Conservation (phyloP, 1,140 invertebrate species). For the Dolichoris vasculosae region DNA sequence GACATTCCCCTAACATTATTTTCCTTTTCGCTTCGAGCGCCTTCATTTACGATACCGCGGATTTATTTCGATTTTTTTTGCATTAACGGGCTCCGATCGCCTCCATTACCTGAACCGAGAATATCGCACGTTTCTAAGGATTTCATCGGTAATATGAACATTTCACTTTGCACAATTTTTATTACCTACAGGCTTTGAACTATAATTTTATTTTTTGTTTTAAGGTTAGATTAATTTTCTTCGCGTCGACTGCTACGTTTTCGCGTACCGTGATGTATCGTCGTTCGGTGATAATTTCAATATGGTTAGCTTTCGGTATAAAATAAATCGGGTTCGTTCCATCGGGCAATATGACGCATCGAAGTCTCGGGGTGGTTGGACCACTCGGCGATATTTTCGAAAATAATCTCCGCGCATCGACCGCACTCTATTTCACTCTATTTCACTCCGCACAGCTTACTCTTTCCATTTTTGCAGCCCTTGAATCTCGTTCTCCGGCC, state of each 20-base stretch:
- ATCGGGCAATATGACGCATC: no score
- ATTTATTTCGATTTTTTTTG: not conserved
- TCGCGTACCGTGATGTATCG: not conserved
- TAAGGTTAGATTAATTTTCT: not conserved
- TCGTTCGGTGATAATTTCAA: not conserved
- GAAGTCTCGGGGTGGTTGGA: no score
- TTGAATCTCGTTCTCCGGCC: not conserved
- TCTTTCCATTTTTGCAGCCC: not conserved
- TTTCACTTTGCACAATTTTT: not conserved
- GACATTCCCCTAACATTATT: not conserved
- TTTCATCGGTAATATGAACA: not conserved
- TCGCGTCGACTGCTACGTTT: not conserved
- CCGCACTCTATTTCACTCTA: not conserved
- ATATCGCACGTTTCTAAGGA: not conserved
- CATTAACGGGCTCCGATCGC: not conserved
- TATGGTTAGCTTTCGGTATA: not conserved
- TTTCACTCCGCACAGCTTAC: not conserved
- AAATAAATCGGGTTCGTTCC: no score
- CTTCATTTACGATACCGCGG: not conserved
- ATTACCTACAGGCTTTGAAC: not conserved
- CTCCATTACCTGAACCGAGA: not conserved
- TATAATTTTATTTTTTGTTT: not conserved
- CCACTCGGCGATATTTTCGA: no score
- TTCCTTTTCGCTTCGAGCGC: not conserved
- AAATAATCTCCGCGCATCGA: not conserved